Evolutionary conservation across 2,888 invertebrate species (phyloP).

Genomic region (Liodrosophila aerea): DNA sequence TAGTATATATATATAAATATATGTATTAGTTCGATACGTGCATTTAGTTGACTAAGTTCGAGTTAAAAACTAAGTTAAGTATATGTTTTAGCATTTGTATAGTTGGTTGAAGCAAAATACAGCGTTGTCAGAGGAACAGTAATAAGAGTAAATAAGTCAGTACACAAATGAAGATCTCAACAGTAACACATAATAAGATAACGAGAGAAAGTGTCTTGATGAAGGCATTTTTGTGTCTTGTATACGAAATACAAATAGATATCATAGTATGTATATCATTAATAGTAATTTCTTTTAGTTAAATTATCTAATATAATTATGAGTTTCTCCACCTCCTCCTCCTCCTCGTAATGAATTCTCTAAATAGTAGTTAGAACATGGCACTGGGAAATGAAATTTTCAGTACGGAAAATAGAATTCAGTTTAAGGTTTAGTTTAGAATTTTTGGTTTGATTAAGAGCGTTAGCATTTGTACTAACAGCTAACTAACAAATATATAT

Average conservation of each 20-base stretch:
- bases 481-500: conserved; percentile 24
- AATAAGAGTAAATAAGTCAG: conserved; percentile 6
- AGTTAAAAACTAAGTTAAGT: conserved; percentile 7
- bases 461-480: conserved; percentile 12
- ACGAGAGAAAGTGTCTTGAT: neutral
- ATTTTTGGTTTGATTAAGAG: conserved; percentile 3
- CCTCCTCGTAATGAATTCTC: too few species aligned
- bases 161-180: too few species aligned
- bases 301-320: conserved; percentile 13
- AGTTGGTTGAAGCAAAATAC: conserved; percentile 56
- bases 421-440: conserved; percentile 19
- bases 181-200: conserved; percentile 5
- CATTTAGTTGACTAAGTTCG: too few species aligned
- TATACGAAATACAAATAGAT: neutral
- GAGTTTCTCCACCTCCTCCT: neutral
- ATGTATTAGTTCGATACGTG: conserved; percentile 8
- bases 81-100: conserved; percentile 13
- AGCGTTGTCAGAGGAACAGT: conserved; percentile 27
- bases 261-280: neutral
- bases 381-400: conserved; percentile 44
- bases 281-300: neutral
- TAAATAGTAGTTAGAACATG: conserved; percentile 12
- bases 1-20: conserved; percentile 16
- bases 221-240: conserved; percentile 21
- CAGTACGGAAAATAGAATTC: conserved; percentile 34